Conservation (phyloP, 2,888 invertebrate species). For the Prenolepis imparis region DNA sequence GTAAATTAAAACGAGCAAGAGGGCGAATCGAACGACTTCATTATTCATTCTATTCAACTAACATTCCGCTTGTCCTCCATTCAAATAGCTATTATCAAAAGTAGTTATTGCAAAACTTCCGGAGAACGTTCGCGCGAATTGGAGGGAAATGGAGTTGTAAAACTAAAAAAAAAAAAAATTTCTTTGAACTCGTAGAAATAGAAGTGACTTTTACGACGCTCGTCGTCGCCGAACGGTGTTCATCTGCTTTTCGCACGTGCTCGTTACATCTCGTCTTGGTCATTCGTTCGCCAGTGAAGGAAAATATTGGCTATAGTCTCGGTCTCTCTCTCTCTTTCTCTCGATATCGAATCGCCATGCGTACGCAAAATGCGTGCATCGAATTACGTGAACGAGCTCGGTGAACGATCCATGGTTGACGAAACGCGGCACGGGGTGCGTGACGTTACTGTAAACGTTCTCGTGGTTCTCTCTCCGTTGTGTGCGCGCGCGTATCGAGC, state of each 20-base stretch:
- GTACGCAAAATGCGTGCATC: conserved; percentile 59
- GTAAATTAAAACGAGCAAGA: conserved; percentile 7
- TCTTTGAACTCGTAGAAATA: conserved; percentile 1
- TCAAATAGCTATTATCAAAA: not conserved
- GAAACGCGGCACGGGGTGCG: conserved; percentile 70
- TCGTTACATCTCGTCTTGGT: conserved; percentile 8
- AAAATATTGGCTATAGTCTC: not conserved
- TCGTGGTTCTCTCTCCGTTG: conserved; percentile 56
- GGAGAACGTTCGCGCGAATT: not conserved
- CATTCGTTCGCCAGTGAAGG: conserved; percentile 7
- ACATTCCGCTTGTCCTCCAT: not conserved
- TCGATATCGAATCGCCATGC: conserved; percentile 62
- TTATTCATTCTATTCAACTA: conserved; percentile 7
- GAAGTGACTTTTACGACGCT: conserved; percentile 4
- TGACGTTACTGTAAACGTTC: conserved; percentile 74
- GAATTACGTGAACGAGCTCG: conserved; percentile 31
- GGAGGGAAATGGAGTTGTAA: not conserved
- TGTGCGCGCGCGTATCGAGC: conserved; percentile 63
- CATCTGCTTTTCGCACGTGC: conserved; percentile 8
- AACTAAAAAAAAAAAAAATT: not conserved
- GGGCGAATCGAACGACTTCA: not conserved
- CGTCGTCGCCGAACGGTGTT: not conserved
- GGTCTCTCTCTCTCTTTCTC: too few species aligned
- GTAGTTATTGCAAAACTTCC: not conserved
- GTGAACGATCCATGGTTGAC: conserved; percentile 63